Evolutionary conservation across 2,113 vertebrate genomes (phyloP), one percentile per base, ranked within the genome.

Genomic region (Ictalurus punctatus): DNA sequence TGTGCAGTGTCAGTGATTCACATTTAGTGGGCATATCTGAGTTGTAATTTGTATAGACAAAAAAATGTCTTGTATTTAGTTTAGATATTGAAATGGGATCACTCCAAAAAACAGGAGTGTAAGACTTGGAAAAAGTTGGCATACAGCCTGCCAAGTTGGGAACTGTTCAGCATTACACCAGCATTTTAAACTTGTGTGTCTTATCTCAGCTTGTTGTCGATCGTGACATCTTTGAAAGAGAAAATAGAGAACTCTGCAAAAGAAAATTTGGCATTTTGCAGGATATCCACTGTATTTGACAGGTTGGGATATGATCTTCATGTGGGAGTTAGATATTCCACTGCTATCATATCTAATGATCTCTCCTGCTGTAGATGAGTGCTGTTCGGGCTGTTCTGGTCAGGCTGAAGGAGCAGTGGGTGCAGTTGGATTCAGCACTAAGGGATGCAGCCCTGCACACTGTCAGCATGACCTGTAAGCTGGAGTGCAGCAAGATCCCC

Each of bases 361-460:
- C 95, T 40, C 21, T 65, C 92, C 52, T 92, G 76, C 89, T 78
- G 12, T 93, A 96, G 94, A 89, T 97, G 65, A 87, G 91, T 56
- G 92, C 88, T 37, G 90, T 95, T 87, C 92, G 92, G 78, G 91
- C 95, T 4, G 17, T 90, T 69, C 88, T 97, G 9, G 94, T 95
- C 10, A 91, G 88, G 71, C 71, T 90, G 10, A 30, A 92, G 44
- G 91, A 93, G 12, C 86, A 95, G 67, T 98, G 97, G 98, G 94
- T 81, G 59, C 4, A 88, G 2, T 97, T 96, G 59, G 93, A 96
- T 0, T 91, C 92, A 71, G 90, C 92, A 71, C 94, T 95, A 89
- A 94, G 88, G 48, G 95, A 96, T 78, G 91, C 94, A n/a, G 93
- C 74, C 8, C 87, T 94, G 88, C 91, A 92, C 90, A 94, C 94